phyloP scores from a whole-genome alignment of 2,888 invertebrate species.

The Pycnomerus fuliginosus region DNA sequence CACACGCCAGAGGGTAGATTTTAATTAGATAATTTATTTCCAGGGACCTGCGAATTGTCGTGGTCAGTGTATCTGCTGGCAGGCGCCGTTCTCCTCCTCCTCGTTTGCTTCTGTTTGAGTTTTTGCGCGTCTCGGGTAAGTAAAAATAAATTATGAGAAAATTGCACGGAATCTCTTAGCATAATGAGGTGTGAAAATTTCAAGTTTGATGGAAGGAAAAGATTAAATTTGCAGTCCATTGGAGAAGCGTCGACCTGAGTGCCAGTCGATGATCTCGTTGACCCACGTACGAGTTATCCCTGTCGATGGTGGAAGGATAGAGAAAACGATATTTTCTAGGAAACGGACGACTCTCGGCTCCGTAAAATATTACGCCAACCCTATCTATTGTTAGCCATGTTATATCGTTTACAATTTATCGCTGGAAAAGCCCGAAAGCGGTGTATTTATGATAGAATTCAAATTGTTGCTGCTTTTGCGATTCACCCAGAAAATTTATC shows the following conservation, averaged over 20 bases:
- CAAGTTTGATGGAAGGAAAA: no score
- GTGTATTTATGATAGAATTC: slow-evolving; percentile 18
- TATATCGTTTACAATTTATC: slow-evolving; percentile 14
- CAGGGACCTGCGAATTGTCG: slow-evolving; percentile 60
- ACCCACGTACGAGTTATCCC: slow-evolving; percentile 16
- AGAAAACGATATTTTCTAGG: slow-evolving; percentile 20
- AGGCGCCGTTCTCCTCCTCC: slow-evolving; percentile 55
- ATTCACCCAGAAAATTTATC: no score
- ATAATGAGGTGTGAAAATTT: no score
- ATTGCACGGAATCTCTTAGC: no score
- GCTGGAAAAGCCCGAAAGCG: slow-evolving; percentile 12
- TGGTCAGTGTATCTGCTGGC: slow-evolving; percentile 60
- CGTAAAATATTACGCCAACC: slow-evolving; percentile 19
- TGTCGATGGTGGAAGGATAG: slow-evolving; percentile 19
- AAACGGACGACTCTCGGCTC: slow-evolving; percentile 16
- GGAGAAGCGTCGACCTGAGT: no score
- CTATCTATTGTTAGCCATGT: slow-evolving; percentile 20
- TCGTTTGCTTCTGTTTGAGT: slow-evolving; percentile 59
- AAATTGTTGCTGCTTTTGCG: no score
- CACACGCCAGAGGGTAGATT: no score
- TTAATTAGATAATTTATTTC: no score
- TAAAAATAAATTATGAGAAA: no score
- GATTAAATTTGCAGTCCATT: no score
- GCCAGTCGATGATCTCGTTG: no score
- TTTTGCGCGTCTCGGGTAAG: slow-evolving; percentile 57